phyloP scores from a whole-genome alignment of 2,113 vertebrate genomes.

The Istiophorus platypterus region DNA sequence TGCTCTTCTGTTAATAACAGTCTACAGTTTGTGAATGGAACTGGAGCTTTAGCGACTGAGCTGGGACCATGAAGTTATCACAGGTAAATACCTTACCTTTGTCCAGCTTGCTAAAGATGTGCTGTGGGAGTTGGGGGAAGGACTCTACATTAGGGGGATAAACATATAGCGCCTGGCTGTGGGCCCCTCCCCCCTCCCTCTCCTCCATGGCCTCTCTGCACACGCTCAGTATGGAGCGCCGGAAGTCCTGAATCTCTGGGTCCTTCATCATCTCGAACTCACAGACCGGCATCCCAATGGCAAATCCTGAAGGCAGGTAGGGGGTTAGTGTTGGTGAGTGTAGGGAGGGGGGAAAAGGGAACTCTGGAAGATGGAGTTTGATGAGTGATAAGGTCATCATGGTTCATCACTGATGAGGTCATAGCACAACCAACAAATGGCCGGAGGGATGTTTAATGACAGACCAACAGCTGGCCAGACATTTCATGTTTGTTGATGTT shows the following conservation, averaged over 20 bases:
- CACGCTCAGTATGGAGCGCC: slow-evolving; percentile 78
- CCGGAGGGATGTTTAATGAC: no score
- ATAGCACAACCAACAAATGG: no score
- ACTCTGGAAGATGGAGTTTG: not conserved
- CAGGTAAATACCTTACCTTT: slow-evolving; percentile 76
- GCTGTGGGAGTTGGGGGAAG: slow-evolving; percentile 82
- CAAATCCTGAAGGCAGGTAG: slow-evolving; percentile 74
- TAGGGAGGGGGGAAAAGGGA: not conserved
- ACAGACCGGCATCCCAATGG: slow-evolving; percentile 87
- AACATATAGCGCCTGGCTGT: slow-evolving; percentile 86
- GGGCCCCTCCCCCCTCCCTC: slow-evolving; percentile 82
- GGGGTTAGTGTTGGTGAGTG: not conserved
- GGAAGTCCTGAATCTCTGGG: slow-evolving; percentile 80
- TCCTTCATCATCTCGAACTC: slow-evolving; percentile 83
- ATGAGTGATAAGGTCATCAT: no score
- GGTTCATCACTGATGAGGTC: no score
- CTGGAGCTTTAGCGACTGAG: no score
- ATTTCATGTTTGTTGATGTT: no score
- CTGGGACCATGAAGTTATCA: no score
- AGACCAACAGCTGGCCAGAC: no score
- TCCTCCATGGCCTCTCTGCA: slow-evolving; percentile 88
- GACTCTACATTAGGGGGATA: slow-evolving; percentile 87
- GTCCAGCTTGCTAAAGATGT: slow-evolving; percentile 86
- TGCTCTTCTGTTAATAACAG: no score
- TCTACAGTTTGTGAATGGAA: no score